These are phyloP conservation scores for Thaumetopoea pityocampa DNA, from an alignment of 1,140 invertebrate genomes.

Conservation along the genomic window DNA sequence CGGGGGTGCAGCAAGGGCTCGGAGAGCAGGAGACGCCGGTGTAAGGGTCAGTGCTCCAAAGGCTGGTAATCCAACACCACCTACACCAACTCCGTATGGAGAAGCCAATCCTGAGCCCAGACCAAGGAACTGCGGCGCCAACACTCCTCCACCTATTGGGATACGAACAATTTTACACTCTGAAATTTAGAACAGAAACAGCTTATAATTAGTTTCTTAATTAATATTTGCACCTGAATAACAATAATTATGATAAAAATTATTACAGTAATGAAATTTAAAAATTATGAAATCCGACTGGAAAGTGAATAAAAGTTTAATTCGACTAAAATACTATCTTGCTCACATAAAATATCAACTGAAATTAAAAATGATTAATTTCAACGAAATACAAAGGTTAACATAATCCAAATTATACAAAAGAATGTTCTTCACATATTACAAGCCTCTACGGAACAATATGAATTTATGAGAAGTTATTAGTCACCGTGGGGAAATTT, in stretches of 20 bases:
- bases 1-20: constrained; percentile 79
- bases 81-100: constrained; percentile 84
- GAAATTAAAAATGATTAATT: background rate
- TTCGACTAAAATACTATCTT: no score
- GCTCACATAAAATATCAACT: no score
- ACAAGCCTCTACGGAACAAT: constrained; percentile 66
- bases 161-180: background rate
- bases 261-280: no score
- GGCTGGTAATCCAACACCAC: constrained; percentile 84
- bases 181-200: no score
- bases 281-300: no score
- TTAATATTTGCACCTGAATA: no score
- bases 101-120: constrained; percentile 83
- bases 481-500: constrained; percentile 67
- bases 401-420: constrained; percentile 15
- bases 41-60: constrained; percentile 84
- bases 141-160: constrained; percentile 64
- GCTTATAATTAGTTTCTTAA: no score
- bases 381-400: background rate
- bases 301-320: no score
- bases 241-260: no score
- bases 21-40: constrained; percentile 81
- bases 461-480: constrained; percentile 68
- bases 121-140: constrained; percentile 75
- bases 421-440: constrained; percentile 60